Conservation (phyloP, 35 echinoderm and acorn worm genomes). For the Heliocidaris erythrogramma region DNA sequence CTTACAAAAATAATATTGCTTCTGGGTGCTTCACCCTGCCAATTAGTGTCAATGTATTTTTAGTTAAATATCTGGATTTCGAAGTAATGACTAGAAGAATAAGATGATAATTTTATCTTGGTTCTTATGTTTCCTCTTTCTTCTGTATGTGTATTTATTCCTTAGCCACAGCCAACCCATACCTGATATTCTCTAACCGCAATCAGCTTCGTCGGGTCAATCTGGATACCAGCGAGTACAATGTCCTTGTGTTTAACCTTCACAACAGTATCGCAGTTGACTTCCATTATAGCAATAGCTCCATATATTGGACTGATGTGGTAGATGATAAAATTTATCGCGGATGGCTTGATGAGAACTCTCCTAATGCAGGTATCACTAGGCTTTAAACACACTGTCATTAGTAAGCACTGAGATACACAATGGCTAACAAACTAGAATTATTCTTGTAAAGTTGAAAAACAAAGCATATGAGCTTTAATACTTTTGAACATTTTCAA, state of each 20-base stretch:
- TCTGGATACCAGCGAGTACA: slow-evolving; percentile 68
- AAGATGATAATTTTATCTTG: too few relatives aligned
- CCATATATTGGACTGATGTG: slow-evolving; percentile 95
- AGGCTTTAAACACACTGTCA: neutral
- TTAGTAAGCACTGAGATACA: neutral
- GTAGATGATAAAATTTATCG: slow-evolving; percentile 96
- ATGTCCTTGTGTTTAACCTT: slow-evolving; percentile 82
- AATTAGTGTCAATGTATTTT: too few relatives aligned
- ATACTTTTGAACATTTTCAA: neutral
- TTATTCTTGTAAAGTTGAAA: neutral
- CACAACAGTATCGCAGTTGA: slow-evolving; percentile 91
- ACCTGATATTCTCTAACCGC: slow-evolving; percentile 90
- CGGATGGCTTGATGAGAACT: slow-evolving; percentile 67
- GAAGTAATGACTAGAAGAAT: too few relatives aligned
- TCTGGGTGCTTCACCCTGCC: too few relatives aligned
- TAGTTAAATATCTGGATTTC: too few relatives aligned
- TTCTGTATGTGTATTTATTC: neutral
- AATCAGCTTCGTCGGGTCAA: slow-evolving; percentile 85
- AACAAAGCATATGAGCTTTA: neutral
- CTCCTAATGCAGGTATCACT: slow-evolving; percentile 81
- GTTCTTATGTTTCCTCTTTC: neutral
- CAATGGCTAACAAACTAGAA: too few relatives aligned
- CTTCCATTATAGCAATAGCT: slow-evolving; percentile 74
- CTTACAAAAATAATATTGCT: too few relatives aligned
- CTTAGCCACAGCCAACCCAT: slow-evolving; percentile 61